Evolutionary conservation across 2,113 vertebrate species (phyloP).

Genomic region (Procavia capensis): DNA sequence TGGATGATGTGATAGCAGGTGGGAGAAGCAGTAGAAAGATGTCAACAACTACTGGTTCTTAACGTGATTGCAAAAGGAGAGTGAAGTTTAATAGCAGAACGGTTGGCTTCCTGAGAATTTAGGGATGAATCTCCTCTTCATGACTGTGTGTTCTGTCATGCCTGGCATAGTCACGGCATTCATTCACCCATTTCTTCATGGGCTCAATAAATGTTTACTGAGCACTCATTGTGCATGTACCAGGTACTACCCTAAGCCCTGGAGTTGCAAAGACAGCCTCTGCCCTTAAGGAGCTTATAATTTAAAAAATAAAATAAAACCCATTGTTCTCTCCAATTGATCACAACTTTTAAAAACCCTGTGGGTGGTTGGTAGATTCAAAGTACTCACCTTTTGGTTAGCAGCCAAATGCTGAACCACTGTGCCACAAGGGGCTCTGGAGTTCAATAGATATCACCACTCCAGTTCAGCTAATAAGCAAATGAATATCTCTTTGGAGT

Average conservation of each 20-base stretch:
- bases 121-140: not conserved
- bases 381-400: no score
- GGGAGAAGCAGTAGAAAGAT: conserved; percentile 52
- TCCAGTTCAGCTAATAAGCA: not conserved
- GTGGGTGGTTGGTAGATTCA: no score
- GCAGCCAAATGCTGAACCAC: no score
- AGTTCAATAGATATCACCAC: not conserved
- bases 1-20: conserved; percentile 85
- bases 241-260: not conserved
- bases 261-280: not conserved
- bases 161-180: not conserved
- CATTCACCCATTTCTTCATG: not conserved
- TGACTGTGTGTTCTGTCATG: fast-evolving
- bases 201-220: not conserved
- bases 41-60: not conserved
- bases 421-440: no score
- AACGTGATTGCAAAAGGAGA: not conserved
- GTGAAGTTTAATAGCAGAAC: not conserved
- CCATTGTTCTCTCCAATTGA: no score
- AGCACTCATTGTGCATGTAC: not conserved
- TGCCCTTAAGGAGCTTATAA: not conserved
- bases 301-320: not conserved
- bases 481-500: not conserved
- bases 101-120: not conserved
- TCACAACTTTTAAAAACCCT: no score